Conservation (phyloP, 2,113 vertebrate species). For the Cricetomys ansorgei region DNA sequence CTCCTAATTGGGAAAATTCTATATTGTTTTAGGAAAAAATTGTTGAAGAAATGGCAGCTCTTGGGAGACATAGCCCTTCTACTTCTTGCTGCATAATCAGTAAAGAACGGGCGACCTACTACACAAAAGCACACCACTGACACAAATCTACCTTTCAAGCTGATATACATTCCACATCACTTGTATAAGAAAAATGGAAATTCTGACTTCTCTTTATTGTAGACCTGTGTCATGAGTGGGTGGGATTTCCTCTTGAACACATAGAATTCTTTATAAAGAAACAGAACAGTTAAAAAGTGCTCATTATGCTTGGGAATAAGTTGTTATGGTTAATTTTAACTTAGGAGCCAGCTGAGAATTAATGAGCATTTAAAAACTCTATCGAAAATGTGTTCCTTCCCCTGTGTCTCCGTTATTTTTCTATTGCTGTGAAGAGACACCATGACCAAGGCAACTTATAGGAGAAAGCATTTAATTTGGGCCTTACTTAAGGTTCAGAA, state of each 20-base stretch:
- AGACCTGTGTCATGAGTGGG: background rate
- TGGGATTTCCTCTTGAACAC: background rate
- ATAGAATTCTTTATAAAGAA: slow-evolving; percentile 1
- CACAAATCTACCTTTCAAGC: background rate
- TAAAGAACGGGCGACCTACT: background rate
- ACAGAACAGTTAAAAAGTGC: background rate
- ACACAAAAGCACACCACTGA: background rate
- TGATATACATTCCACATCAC: background rate
- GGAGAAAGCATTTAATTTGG: background rate
- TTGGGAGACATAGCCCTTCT: background rate
- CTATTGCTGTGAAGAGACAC: background rate
- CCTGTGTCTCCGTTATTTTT: background rate
- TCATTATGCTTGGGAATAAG: background rate
- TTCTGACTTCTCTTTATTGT: slow-evolving; percentile 16
- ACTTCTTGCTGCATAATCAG: background rate
- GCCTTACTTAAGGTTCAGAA: background rate
- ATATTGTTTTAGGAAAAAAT: background rate
- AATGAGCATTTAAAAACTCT: slow-evolving; percentile 10
- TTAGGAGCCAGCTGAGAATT: slow-evolving; percentile 17
- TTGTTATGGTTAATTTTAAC: slow-evolving; percentile 42
- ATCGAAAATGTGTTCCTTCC: background rate
- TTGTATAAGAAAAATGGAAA: slow-evolving; percentile 37
- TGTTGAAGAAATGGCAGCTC: background rate
- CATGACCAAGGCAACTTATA: background rate
- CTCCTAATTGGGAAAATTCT: background rate